Evolutionary conservation across 2,888 invertebrate genomes (phyloP).

Genomic region (Cantharis rufa): DNA sequence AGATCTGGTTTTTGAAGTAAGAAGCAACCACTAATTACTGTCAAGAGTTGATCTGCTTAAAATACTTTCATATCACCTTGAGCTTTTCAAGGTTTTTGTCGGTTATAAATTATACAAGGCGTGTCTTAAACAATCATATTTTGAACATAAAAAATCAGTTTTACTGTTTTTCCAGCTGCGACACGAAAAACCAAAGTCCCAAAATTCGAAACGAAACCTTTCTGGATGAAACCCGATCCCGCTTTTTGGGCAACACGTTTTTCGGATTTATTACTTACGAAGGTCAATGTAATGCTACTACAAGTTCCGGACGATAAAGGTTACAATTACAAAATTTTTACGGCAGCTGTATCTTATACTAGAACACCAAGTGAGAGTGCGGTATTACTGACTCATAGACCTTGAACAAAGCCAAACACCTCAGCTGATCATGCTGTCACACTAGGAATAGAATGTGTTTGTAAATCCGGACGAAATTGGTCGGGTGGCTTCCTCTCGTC

Average conservation of each 20-base stretch:
- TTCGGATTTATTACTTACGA: conserved; percentile 18
- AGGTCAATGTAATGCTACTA: conserved; percentile 16
- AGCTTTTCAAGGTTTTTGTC: conserved; percentile 16
- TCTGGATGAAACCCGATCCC: not conserved
- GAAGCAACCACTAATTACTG: conserved; percentile 19
- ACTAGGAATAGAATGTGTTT: conserved; percentile 15
- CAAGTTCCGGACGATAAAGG: conserved; percentile 31
- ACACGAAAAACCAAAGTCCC: not conserved
- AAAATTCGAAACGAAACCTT: not conserved
- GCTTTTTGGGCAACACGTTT: not conserved
- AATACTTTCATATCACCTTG: conserved; percentile 23
- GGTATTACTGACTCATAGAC: conserved; percentile 43
- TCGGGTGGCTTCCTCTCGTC: not conserved
- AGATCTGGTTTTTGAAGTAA: conserved; percentile 17
- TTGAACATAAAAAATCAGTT: not conserved
- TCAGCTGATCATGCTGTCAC: conserved; percentile 37
- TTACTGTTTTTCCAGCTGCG: not conserved
- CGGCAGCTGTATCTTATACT: conserved; percentile 34
- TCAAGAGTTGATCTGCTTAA: conserved; percentile 7
- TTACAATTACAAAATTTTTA: conserved; percentile 31
- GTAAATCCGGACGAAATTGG: conserved; percentile 14
- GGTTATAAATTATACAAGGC: conserved; percentile 6
- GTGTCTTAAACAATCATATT: not conserved
- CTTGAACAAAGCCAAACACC: conserved; percentile 51
- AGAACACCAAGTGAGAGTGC: conserved; percentile 30